These are phyloP conservation scores for Thymallus thymallus DNA, from an alignment of 2,113 vertebrate genomes.

Conservation along the genomic window DNA sequence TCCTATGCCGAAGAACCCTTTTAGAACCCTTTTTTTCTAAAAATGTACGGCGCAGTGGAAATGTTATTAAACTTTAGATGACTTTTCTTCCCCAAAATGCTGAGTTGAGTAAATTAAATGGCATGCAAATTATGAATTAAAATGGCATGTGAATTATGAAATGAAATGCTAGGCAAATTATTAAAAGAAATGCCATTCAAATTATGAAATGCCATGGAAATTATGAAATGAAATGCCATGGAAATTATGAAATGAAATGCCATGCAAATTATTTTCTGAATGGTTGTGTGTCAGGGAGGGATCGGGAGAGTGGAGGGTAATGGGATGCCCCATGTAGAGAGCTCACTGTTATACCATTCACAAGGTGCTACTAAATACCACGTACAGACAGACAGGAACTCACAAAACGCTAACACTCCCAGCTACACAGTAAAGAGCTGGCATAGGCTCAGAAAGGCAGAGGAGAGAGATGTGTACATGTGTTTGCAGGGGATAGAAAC, in stretches of 20 bases:
- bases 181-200: slow-evolving; percentile 69
- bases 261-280: slow-evolving; percentile 67
- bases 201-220: slow-evolving; percentile 60
- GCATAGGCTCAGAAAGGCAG: too few relatives aligned
- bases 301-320: slow-evolving; percentile 53
- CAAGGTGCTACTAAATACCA: slow-evolving; percentile 63
- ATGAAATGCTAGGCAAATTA: slow-evolving; percentile 65
- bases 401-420: too few relatives aligned
- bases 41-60: slow-evolving; percentile 57
- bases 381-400: slow-evolving; percentile 52
- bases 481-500: background rate
- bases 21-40: too few relatives aligned
- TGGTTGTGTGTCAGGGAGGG: slow-evolving; percentile 44
- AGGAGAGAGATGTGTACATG: background rate
- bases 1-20: too few relatives aligned
- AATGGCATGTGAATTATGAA: slow-evolving; percentile 43
- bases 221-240: slow-evolving; percentile 71
- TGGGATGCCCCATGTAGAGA: slow-evolving; percentile 64
- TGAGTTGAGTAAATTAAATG: slow-evolving; percentile 32
- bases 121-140: too few relatives aligned
- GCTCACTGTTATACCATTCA: slow-evolving; percentile 56
- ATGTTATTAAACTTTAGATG: slow-evolving; percentile 65
- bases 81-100: slow-evolving; percentile 40
- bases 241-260: slow-evolving; percentile 69
- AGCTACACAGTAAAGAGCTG: too few relatives aligned